phyloP scores from a whole-genome alignment of 2,888 invertebrate genomes.

The Agrotis ipsilon region DNA sequence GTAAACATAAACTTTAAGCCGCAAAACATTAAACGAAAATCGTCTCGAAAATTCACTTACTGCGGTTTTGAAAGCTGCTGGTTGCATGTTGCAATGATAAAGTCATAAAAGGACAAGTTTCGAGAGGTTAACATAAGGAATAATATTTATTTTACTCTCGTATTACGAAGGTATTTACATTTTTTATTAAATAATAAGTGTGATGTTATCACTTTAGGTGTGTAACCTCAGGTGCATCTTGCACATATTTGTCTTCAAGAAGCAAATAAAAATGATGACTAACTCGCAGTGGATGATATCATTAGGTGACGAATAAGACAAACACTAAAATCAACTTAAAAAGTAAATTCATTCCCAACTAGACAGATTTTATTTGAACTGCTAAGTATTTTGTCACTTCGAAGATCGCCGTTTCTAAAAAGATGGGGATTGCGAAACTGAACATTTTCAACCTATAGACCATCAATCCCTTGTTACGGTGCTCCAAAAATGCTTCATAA shows the following conservation, averaged over 20 bases:
- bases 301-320: conserved; percentile 19
- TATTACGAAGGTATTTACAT: conserved; percentile 41
- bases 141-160: conserved; percentile 54
- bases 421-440: neutral
- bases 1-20: conserved; percentile 48
- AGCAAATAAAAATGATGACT: conserved; percentile 32
- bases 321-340: neutral
- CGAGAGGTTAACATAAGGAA: conserved; percentile 56
- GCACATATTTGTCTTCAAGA: conserved; percentile 30
- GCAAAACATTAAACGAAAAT: conserved; percentile 39
- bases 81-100: conserved; percentile 67
- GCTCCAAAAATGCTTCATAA: neutral
- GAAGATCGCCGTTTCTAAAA: neutral
- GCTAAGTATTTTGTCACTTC: neutral
- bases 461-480: neutral
- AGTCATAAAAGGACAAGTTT: conserved; percentile 68
- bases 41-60: conserved; percentile 42
- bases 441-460: neutral
- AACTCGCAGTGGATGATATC: conserved; percentile 29
- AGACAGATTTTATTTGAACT: neutral
- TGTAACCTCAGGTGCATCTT: conserved; percentile 50
- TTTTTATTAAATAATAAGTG: conserved; percentile 41
- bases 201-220: conserved; percentile 33
- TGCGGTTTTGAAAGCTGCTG: conserved; percentile 62
- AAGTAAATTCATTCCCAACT: neutral